Evolutionary conservation across 1,140 invertebrate species (phyloP), one percentile per base, ranked within the genome.

Genomic region (Heliconius hewitsoni): DNA sequence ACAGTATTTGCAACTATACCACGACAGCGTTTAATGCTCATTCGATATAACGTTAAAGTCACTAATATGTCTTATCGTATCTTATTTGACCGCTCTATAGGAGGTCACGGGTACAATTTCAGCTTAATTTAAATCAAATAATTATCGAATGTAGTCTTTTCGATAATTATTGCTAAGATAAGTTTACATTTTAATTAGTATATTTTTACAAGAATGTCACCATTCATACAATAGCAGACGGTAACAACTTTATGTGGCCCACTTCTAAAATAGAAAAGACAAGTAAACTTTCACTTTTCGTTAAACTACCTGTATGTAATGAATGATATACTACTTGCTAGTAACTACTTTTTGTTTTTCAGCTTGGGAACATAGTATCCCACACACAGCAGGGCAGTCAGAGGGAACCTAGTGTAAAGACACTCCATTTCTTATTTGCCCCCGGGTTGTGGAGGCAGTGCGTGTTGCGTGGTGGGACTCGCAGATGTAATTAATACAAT

Each of bases 231-330:
- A 57, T 57, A 23, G 8, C 55, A 30, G 60, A 66, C 60, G 23
- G 37, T 18, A 39, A 37, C 37, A 70, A 39, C 55, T 23, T 34
- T 37, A 57, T 42, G 60, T 57, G 78, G 37, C 74, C 74, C 74
- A 82, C 77, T 78, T 78, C 66, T 16, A 74, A 34, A 74, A 76
- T 78, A 78, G 76, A 78, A 78, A 75, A 77, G 72, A 81, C 73
- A 81, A 81, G 77, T 76, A 76, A 66, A 80, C 79, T 80, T 80
- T 80, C 79, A 79, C 78, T 66, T 70, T 27, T 55, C n/a, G 55
- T 55, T 73, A 46, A 37, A 55, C 72, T 42, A 76, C 42, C 16
- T 37, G 50, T 66, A 27, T 37, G 50, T 66, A 16, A 27, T 66
- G 60, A 66, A 66, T 66, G 30, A 30, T 30, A 66, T 23, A 66